Evolutionary conservation across 2,113 vertebrate genomes (phyloP).

Genomic region (Tricholaema leucomelas): DNA sequence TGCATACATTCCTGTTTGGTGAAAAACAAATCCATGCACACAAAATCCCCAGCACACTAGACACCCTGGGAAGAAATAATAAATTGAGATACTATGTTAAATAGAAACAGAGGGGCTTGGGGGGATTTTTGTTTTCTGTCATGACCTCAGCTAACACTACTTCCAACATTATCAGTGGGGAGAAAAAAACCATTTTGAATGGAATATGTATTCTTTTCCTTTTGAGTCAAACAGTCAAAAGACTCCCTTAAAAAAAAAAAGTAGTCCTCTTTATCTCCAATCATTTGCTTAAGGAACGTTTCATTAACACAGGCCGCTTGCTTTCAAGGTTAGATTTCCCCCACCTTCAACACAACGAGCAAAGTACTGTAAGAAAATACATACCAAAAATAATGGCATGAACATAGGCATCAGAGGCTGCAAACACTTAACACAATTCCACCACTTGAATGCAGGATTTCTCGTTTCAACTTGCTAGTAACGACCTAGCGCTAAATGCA

Average conservation of each 20-base stretch:
- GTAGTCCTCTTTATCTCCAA: neutral
- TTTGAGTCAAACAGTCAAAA: neutral
- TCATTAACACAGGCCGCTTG: neutral
- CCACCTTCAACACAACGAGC: neutral
- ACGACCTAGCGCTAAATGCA: neutral
- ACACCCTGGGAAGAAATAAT: conserved; percentile 56
- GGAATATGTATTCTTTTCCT: neutral
- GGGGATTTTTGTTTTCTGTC: conserved; percentile 37
- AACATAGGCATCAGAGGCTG: neutral
- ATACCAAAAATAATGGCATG: neutral
- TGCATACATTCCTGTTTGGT: conserved; percentile 13
- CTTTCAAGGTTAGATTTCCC: neutral
- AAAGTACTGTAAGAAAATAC: neutral
- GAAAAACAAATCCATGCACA: conserved; percentile 51
- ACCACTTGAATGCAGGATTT: neutral
- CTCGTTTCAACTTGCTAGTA: neutral
- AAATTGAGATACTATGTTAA: conserved; percentile 31
- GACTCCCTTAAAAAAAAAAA: neutral
- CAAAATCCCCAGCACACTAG: conserved; percentile 2
- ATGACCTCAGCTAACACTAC: neutral
- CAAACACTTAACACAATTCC: neutral
- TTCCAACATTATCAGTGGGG: conserved; percentile 32
- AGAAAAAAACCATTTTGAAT: conserved; percentile 29
- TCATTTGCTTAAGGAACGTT: neutral
- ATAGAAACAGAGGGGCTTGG: conserved; percentile 29